A percentile compares a stretch with the other conserved stretches of the same genome.
Evolutionary conservation across 2,888 invertebrate genomes (phyloP).

Genomic region (Camponotus fellah): DNA sequence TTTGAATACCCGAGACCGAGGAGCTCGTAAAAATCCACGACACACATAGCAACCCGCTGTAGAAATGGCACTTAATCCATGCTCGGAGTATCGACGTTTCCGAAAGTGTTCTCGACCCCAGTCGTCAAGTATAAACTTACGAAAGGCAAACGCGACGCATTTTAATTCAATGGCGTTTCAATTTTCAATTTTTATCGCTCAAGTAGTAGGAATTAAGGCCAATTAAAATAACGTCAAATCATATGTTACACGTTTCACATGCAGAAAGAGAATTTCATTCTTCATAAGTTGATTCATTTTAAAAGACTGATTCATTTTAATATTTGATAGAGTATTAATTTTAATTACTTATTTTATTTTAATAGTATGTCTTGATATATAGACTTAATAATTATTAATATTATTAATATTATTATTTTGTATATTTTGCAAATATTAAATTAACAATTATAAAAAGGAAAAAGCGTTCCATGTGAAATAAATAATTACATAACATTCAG

Average conservation of each 20-base stretch:
- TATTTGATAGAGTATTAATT: not conserved
- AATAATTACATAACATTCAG: not conserved
- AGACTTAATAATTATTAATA: no score
- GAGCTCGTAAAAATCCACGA: conserved; percentile 35
- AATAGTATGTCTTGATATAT: not conserved
- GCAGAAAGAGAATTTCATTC: not conserved
- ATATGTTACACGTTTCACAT: not conserved
- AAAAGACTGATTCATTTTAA: no score
- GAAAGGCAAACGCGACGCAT: conserved; percentile 2
- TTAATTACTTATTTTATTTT: not conserved
- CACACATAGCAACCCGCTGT: not conserved
- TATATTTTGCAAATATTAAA: not conserved
- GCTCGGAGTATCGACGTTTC: conserved; percentile 49
- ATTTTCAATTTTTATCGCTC: not conserved
- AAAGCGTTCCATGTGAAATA: not conserved
- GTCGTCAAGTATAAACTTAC: conserved; percentile 14
- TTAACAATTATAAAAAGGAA: not conserved
- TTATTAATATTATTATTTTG: no score
- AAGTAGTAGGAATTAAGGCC: not conserved
- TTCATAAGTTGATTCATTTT: not conserved
- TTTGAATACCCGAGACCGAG: conserved; percentile 34
- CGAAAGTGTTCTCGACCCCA: conserved; percentile 31
- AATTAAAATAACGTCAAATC: not conserved
- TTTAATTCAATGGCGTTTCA: conserved; percentile 24
- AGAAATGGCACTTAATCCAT: conserved; percentile 49